Percentiles rank a stretch among this genome's conserved stretches.
These are phyloP conservation scores for Aphidius colemani DNA, from an alignment of 2,888 invertebrate species.

Conservation along the genomic window DNA sequence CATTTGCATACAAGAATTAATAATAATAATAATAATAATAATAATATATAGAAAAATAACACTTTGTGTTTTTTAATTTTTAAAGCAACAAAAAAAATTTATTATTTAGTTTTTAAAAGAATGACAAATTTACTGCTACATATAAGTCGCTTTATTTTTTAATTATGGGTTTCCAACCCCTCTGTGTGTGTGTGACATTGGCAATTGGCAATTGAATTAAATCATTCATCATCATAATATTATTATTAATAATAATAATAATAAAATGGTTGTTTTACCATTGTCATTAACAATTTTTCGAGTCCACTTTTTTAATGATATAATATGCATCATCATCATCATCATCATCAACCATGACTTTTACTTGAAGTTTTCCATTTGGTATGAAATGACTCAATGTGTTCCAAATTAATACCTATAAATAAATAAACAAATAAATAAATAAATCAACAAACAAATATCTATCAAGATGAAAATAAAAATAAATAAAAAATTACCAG, in stretches of 20 bases:
- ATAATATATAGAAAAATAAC: too few species aligned
- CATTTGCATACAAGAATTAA: too few species aligned
- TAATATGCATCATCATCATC: conserved; percentile 55
- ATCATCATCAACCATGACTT: conserved; percentile 66
- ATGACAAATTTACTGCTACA: too few species aligned
- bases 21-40: too few species aligned
- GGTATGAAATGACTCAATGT: conserved; percentile 80
- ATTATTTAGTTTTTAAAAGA: too few species aligned
- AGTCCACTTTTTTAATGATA: background rate
- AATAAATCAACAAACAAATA: background rate
- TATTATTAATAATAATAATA: background rate
- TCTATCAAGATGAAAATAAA: background rate
- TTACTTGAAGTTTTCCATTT: conserved; percentile 81
- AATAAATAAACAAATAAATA: conserved; percentile 15
- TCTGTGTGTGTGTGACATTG: background rate
- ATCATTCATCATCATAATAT: background rate
- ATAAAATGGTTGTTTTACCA: too few species aligned
- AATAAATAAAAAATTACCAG: conserved; percentile 57
- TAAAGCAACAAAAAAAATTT: too few species aligned
- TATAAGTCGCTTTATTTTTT: background rate
- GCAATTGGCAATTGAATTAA: background rate
- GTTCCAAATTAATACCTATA: conserved; percentile 78
- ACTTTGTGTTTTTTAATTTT: too few species aligned
- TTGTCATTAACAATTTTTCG: background rate
- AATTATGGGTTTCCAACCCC: conserved; percentile 30